A percentile compares a stretch with the other conserved stretches of the same genome.
Evolutionary conservation across 2,888 invertebrate species (phyloP).

Genomic region (Lordiphosa andalusiaca): DNA sequence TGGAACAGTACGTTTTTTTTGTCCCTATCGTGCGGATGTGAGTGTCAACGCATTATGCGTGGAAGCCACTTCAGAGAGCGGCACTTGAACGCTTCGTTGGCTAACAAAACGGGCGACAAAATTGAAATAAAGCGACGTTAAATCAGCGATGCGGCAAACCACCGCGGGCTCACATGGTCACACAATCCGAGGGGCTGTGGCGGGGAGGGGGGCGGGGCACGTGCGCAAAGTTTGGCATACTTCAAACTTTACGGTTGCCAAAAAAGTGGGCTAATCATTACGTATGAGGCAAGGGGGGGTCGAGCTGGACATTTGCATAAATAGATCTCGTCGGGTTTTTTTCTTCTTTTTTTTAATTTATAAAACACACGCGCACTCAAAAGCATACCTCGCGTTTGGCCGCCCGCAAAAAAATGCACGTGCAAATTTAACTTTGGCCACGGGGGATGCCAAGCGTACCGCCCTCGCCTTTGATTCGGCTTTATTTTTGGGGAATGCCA

Average conservation of each 20-base stretch:
- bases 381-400: slow-evolving; percentile 40
- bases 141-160: slow-evolving; percentile 43
- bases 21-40: slow-evolving; percentile 2
- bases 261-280: background rate
- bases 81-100: slow-evolving; percentile 21
- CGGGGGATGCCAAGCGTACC: slow-evolving; percentile 5
- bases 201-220: no score
- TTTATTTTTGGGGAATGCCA: background rate
- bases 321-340: no score
- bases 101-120: slow-evolving; percentile 39
- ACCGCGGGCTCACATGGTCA: slow-evolving; percentile 5
- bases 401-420: slow-evolving; percentile 36
- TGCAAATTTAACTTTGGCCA: slow-evolving; percentile 36
- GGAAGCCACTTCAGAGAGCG: slow-evolving; percentile 14
- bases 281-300: slow-evolving; percentile 1
- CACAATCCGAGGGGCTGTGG: slow-evolving; percentile 11
- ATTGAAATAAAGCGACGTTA: slow-evolving; percentile 50
- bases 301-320: slow-evolving; percentile 31
- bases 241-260: slow-evolving; percentile 1
- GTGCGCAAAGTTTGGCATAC: background rate
- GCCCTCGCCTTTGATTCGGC: slow-evolving; percentile 8
- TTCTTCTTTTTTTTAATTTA: background rate
- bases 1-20: slow-evolving; percentile 11
- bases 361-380: slow-evolving; percentile 41
- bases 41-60: slow-evolving; percentile 24